Evolutionary conservation across 2,797 vertebrate genomes (phyloP).

Genomic region (Eulemur albifrons): DNA sequence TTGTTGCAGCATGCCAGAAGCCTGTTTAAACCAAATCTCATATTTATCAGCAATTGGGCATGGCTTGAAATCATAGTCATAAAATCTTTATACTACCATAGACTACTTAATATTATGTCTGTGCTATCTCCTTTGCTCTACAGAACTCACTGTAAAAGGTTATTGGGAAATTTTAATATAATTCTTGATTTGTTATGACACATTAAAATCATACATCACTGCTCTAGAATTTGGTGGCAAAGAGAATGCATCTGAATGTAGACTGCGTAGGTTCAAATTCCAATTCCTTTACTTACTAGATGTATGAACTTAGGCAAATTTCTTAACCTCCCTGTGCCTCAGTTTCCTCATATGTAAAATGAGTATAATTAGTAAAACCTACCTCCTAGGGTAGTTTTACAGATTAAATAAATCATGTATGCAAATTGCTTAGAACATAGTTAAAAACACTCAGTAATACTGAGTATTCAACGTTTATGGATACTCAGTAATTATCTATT

Average conservation of each 20-base stretch:
- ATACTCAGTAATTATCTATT: neutral
- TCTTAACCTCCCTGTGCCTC: neutral
- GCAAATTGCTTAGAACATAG: neutral
- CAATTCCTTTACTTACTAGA: neutral
- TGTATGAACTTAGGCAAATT: neutral
- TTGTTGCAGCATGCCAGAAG: neutral
- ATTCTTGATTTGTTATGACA: neutral
- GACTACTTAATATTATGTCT: neutral
- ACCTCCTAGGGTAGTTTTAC: neutral
- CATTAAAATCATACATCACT: neutral
- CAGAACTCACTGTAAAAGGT: neutral
- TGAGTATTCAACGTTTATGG: neutral
- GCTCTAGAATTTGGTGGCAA: neutral
- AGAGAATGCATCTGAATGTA: neutral
- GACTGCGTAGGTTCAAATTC: neutral
- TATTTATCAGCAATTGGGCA: neutral
- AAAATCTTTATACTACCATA: neutral
- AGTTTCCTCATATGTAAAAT: constrained; percentile 12
- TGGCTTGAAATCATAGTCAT: neutral
- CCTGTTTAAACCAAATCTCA: constrained; percentile 13
- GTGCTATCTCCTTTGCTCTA: neutral
- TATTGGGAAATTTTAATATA: neutral
- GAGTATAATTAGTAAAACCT: neutral
- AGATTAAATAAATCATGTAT: neutral
- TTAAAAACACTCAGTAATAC: neutral